Evolutionary conservation across 2,888 invertebrate genomes (phyloP), one percentile per base, ranked within the genome.

Genomic region (Hemaris fuciformis): DNA sequence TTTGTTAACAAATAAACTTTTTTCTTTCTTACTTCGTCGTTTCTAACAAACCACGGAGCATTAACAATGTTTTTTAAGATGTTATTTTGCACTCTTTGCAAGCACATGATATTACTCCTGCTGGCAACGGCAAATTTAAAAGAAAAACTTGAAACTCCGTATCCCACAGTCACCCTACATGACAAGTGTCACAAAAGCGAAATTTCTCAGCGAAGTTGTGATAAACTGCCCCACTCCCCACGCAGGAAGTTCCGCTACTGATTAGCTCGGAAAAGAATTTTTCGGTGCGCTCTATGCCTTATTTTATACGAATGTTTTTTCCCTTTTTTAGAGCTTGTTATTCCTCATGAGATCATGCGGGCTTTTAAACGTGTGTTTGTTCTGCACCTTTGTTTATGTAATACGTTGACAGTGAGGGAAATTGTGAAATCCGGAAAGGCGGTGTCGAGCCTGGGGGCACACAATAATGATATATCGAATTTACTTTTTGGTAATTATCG

Each of bases 261-360:
- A 87, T 87, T 85, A 85, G 81, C 77, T 67, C 73, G 72, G 74
- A 72, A 77, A 78, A 79, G 76, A 78, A 82, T 81, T 79, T 75
- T 71, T 66, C 68, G 69, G 69, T 72, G 73, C 68, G 70, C 69
- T 75, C 66, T 60, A 48, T 60, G 60, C 25, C 38, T 23, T 45
- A 18, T 20, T 34, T 46, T 59, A 22, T 45, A 13, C 34, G 18
- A 53, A 25, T 53, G 31, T 3, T 22, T 45, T 31, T 18, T 1
- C 23, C 31, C 20, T 8, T 58, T 43, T 22, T 22, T 59, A 15
- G 31, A 31, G 18, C 18, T 8, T 45, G 45, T 22, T 46, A 23
- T 45, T 45, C 2, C 23, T 23, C 13, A 18, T 53, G 27, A 53
- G 15, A 53, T 53, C 53, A 31, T 53, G 53, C 53, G 53, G 53